Base-by-base conservation (phyloP, 2,888 invertebrate genomes). In the Nebria brevicollis region DNA sequence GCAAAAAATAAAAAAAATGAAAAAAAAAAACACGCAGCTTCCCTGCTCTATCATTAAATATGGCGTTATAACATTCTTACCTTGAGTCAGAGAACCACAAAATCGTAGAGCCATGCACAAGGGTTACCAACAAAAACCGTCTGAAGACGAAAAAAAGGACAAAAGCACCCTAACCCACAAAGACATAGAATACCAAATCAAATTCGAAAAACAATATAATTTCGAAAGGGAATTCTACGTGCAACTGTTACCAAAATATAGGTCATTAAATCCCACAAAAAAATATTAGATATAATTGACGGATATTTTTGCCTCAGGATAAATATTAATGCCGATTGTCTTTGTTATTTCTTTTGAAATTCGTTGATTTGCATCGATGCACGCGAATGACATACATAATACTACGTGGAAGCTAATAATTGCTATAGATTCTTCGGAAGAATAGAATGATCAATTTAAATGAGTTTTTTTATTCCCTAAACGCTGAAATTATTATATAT, bases 181-280 rank as follows among this genome's bases (percentile, higher is more conserved):
- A 80, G 80, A 80, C 80, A 80, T 75, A 74, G 77, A 81, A 81
- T 81, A 72, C 72, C 64, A 81, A 81, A 75, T 76, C 81, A 43
- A 81, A 81, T 70, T 81, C 66, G 76, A 81, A 81, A 81, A 77
- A 81, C 76, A 81, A 81, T 81, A 66, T 81, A 81, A 81, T 81
- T 70, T 75, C 68, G 80, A 80, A 72, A 43, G 80, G 80, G 75
- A 80, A 75, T 80, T 73, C 8, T 41, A 73, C 68, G 65, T 80
- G 75, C 75, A 70, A 70, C 70, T 70, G 34, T 25, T 20, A 20
- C 70, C 70, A 34, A 70, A 75, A 80, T 75, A 75, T 80, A 75
- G 80, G 80, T 80, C 80, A 80, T 80, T 80, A 80, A 43, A 80
- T 64, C 13, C 8, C 2, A 54, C 54, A 66, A 74, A 79, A 79